A percentile compares a stretch with the other conserved stretches of the same genome.
Evolutionary conservation across 2,888 invertebrate species (phyloP).

Genomic region (Galerucella calmariensis): DNA sequence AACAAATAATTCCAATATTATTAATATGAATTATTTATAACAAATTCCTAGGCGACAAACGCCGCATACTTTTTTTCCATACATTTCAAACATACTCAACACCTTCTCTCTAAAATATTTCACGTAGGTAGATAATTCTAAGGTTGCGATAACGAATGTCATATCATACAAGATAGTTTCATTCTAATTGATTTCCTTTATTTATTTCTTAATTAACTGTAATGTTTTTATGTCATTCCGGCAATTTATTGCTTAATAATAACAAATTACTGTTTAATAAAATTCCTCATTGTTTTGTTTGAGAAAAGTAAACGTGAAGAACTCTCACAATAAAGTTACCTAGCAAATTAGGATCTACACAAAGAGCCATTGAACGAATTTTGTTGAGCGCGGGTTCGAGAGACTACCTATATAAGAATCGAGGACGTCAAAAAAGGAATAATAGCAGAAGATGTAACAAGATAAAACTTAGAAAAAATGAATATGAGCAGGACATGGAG

Average conservation of each 20-base stretch:
- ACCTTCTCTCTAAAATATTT: slow-evolving; percentile 31
- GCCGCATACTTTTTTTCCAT: slow-evolving; percentile 11
- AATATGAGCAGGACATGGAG: too few species aligned
- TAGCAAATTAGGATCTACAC: slow-evolving; percentile 2
- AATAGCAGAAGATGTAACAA: neutral
- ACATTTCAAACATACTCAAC: slow-evolving; percentile 29
- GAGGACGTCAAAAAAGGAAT: neutral
- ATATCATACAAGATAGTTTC: slow-evolving; percentile 19
- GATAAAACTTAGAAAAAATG: neutral
- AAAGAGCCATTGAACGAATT: slow-evolving; percentile 3
- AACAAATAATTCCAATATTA: slow-evolving; percentile 3
- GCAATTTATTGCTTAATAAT: slow-evolving; percentile 2
- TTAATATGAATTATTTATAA: slow-evolving; percentile 28
- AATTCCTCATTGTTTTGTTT: slow-evolving; percentile 8
- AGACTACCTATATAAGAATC: neutral
- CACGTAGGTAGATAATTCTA: slow-evolving; percentile 34
- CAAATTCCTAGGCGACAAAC: slow-evolving; percentile 12
- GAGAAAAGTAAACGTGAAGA: neutral
- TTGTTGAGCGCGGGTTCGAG: neutral
- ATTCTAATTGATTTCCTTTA: slow-evolving; percentile 18
- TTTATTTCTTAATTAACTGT: slow-evolving; percentile 34
- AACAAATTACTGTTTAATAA: slow-evolving; percentile 1
- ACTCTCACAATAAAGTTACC: slow-evolving; percentile 6
- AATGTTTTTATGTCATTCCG: slow-evolving; percentile 10
- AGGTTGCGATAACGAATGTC: slow-evolving; percentile 22